Base-by-base conservation (phyloP, 2,888 invertebrate genomes). In the Disparrhopalites patrizii region DNA sequence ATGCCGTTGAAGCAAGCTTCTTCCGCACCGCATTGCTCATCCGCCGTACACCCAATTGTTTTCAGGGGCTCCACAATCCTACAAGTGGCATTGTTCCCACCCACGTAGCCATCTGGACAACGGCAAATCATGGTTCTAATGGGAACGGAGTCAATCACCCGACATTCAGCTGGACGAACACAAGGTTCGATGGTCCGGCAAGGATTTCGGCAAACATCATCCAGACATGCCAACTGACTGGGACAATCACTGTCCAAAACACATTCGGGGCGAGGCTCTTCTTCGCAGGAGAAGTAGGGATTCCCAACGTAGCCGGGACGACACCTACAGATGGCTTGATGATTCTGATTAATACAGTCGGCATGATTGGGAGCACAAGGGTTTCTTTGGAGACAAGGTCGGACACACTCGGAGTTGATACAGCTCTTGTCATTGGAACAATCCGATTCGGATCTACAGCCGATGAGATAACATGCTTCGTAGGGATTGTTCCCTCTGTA, bases 91-190 rank as follows among this genome's bases (percentile, higher is more conserved):
- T 86, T 85, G 73, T 87, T 83, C 76, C 91, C 88, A 0, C 91
- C 89, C 68, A 91, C 86, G 83, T 87, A 91, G 43, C 91, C 89
- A 76, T 89, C 88, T 0, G 91, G 90, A 76, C 94, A 94, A 1
- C 90, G 85, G 78, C 93, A 94, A 36, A 91, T 85, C 89, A 93
- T 91, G 1, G 93, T 92, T 69, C 93, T 84, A 3, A 93, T 88
- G 0, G 93, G 92, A 28, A 88, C 79, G 2, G 92, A 89, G 77
- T 93, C 89, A 28, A 90, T 85, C 0, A 92, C 91, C 79, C 87
- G 85, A 77, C 93, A 93, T 71, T 85, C 85, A 0, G 93, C 87
- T 28, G 92, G 91, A 61, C 84, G 83, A 50, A 85, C 83, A 78
- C 94, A 94, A 1, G 93, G 93, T 73, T 87, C 85, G 57, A 92